Evolutionary conservation across 2,888 invertebrate genomes (phyloP).

Genomic region (Calliopum simillimum): DNA sequence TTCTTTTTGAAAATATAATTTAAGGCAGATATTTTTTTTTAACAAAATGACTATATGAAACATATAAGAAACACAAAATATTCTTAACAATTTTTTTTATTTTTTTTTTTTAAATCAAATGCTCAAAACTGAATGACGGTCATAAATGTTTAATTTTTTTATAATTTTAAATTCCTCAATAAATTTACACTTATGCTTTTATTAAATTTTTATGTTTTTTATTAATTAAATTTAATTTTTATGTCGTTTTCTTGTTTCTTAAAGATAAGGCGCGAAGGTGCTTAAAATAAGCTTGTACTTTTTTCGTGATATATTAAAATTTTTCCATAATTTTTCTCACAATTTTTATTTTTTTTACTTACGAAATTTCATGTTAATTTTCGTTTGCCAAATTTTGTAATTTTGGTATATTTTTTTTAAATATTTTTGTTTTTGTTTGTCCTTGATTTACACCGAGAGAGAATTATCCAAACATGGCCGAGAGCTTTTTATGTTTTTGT

Average conservation of each 20-base stretch:
- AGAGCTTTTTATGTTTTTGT: constrained; percentile 58
- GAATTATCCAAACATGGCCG: constrained; percentile 67
- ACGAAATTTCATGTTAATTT: constrained; percentile 62
- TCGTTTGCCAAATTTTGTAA: constrained; percentile 57
- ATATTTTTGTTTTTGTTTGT: constrained; percentile 55
- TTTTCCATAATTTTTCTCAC: constrained; percentile 49
- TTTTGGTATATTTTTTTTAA: constrained; percentile 55
- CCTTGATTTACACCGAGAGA: constrained; percentile 66
- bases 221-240: constrained; percentile 64
- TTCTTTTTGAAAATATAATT: constrained; percentile 72
- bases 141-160: constrained; percentile 27
- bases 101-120: constrained; percentile 15
- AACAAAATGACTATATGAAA: constrained; percentile 7
- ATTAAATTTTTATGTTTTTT: constrained; percentile 63
- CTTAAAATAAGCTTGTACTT: constrained; percentile 80
- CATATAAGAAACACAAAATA: background rate
- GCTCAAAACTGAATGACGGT: constrained; percentile 13
- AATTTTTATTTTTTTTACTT: constrained; percentile 49
- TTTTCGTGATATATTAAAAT: constrained; percentile 72
- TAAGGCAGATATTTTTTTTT: constrained; percentile 72
- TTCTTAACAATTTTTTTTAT: constrained; percentile 5
- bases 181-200: constrained; percentile 49
- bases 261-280: constrained; percentile 81
- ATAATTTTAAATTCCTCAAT: constrained; percentile 45
- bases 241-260: constrained; percentile 67